Conservation (phyloP, 1,140 invertebrate species). For the Orchestia grillus region DNA sequence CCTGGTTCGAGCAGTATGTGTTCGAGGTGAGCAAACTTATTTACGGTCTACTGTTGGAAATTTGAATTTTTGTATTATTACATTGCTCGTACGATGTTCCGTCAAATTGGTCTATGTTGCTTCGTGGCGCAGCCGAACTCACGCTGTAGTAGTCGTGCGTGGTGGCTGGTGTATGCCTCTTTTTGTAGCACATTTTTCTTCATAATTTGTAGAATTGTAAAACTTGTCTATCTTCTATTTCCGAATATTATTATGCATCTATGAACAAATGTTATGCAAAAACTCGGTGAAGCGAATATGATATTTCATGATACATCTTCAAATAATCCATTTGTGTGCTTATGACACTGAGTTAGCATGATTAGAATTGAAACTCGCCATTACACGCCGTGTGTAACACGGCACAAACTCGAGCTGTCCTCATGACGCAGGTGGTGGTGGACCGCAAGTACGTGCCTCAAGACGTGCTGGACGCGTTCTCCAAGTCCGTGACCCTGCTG, state of each 20-base stretch:
- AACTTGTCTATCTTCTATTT: background rate
- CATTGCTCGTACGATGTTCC: background rate
- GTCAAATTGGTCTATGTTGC: too few relatives aligned
- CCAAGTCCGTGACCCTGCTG: constrained; percentile 81
- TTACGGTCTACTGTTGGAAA: background rate
- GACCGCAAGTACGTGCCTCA: constrained; percentile 85
- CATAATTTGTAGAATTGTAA: background rate
- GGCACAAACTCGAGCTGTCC: background rate
- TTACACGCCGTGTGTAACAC: background rate
- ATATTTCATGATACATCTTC: too few relatives aligned
- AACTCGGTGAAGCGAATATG: background rate
- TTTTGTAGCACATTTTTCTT: background rate
- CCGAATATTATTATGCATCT: too few relatives aligned
- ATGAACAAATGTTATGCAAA: background rate
- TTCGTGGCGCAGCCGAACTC: too few relatives aligned
- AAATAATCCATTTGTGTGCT: background rate
- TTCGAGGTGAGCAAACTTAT: constrained; percentile 77
- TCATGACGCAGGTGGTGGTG: constrained; percentile 76
- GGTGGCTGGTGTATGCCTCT: background rate
- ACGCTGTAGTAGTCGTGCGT: too few relatives aligned
- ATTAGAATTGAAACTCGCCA: background rate
- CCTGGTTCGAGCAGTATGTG: constrained; percentile 92
- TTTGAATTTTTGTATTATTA: background rate
- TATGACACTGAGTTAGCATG: background rate
- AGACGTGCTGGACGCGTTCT: constrained; percentile 82